Conservation (phyloP, 2,113 vertebrate species). For the Urocitellus parryii region DNA sequence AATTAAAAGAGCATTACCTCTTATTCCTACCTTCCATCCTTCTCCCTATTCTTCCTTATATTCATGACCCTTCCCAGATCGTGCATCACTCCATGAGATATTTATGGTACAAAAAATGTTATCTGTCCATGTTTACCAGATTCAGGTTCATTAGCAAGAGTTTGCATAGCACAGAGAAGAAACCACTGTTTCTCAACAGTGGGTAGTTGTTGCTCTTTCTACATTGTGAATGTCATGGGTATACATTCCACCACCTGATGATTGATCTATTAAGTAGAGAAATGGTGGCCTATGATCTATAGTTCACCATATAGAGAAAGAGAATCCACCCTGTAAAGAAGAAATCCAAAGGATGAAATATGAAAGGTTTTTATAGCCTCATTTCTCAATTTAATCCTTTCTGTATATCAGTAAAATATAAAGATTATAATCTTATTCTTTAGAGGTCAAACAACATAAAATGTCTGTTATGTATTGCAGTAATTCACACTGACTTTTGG, state of each 20-base stretch:
- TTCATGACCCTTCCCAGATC: neutral
- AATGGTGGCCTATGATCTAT: neutral
- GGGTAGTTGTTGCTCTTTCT: neutral
- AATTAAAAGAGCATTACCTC: neutral
- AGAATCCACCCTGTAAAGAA: neutral
- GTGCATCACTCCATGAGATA: neutral
- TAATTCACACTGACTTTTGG: neutral
- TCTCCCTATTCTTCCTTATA: neutral
- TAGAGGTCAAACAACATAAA: slow-evolving; percentile 13
- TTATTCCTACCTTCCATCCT: neutral
- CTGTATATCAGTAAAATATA: neutral
- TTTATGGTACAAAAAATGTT: neutral
- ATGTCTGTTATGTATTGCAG: neutral
- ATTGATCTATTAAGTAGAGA: neutral
- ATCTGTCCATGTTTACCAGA: neutral
- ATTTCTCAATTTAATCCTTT: neutral
- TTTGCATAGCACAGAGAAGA: neutral
- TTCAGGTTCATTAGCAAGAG: neutral
- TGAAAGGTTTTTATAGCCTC: neutral
- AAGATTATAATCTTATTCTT: neutral
- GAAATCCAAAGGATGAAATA: neutral
- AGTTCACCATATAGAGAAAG: neutral
- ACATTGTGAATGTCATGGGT: neutral
- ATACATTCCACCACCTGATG: neutral
- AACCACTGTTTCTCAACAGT: neutral